Evolutionary conservation across 2,888 invertebrate species (phyloP), one percentile per base, ranked within the genome.

Genomic region (Augochlorella aurata): DNA sequence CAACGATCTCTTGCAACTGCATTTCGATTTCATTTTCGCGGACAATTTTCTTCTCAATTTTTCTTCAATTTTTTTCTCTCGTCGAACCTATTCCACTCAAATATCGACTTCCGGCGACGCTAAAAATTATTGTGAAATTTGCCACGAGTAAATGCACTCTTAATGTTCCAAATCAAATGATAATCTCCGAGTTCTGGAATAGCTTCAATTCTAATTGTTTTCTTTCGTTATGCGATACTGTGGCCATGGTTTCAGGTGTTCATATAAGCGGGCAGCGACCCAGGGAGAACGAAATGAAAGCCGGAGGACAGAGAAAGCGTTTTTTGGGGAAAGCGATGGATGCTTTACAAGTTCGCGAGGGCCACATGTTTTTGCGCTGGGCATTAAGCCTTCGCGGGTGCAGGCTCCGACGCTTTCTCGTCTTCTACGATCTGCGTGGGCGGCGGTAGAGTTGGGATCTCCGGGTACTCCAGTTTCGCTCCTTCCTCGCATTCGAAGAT

Each of bases 401-500:
- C 29, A 12, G 54, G 63, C 65, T 81, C 76, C 14, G 79, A n/a
- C 12, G 78, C 24, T 21, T 90, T 89, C 83, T 94, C 94, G 18
- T 58, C 86, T 92, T 93, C 78, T n/a, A 81, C 45, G 90, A 93
- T 76, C 85, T 94, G 90, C 93, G 94, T 89, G 90, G 94, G 88
- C 91, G 94, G 88, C 92, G 95, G 84, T 91, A 94, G 86, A 90
- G 95, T 93, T 74, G 96, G 95, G 86, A 97, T 95, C 90, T 97
- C 97, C 3, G 98, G 98, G 94, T 97, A 98, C 94, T 98, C 97
- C 90, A 98, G 94, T 90, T 96, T 97, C 74, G 96, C 97, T 63
- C 98, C 98, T 29, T 96, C 96, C 92, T 98, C 97, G 94, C 98
- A 98, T 12, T 96, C 96, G 95, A 98, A 98, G 85, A 94, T 94